Base-by-base conservation (phyloP, 2,113 vertebrate species). In the Pelecanoides urinatrix region DNA sequence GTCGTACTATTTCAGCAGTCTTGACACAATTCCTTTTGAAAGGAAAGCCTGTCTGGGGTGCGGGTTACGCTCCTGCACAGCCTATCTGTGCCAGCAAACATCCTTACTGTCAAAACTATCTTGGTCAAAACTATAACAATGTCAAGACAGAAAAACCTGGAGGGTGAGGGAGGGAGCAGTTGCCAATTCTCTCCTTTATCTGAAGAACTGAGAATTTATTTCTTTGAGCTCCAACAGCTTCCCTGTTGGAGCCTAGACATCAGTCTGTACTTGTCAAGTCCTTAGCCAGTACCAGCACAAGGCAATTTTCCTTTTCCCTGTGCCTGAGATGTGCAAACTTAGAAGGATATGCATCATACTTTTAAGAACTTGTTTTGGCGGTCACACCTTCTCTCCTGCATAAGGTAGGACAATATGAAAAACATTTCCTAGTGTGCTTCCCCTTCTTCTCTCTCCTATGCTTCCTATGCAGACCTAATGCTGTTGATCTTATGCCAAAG, bases 11-110 rank as follows among this genome's bases (percentile, higher is more conserved):
- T 55, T 21, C 0, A 63, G 50, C 30, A 49, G 34, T 7, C 13
- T 16, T 22, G 27, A 5, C 26, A 3, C 14, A 21, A 0, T 9
- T 42, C 16, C 49, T 63, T 25, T 21, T 5, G 0, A 4, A 11
- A 27, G n/a, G 50, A 70, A 58, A 42, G 36, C 25, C 32, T 26
- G 30, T 10, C 45, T 78, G 29, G 55, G 36, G 34, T 53, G 40
- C 34, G 42, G 87, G 76, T 34, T 12, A 1, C 1, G 0, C 2
- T 34, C 50, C 55, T 42, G 53, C 9, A 1, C 38, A 53, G 13
- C n/a, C 2, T 2, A 1, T 11, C 34, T 19, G 29, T 66, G 70
- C 65, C 32, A 67, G 25, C 40, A 53, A 70, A 16, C 8, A 17
- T 42, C 14, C 49, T 44, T 74, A 2, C 27, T 38, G 45, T 9